Conservation (phyloP, 2,888 invertebrate species). For the Apoda limacodes region DNA sequence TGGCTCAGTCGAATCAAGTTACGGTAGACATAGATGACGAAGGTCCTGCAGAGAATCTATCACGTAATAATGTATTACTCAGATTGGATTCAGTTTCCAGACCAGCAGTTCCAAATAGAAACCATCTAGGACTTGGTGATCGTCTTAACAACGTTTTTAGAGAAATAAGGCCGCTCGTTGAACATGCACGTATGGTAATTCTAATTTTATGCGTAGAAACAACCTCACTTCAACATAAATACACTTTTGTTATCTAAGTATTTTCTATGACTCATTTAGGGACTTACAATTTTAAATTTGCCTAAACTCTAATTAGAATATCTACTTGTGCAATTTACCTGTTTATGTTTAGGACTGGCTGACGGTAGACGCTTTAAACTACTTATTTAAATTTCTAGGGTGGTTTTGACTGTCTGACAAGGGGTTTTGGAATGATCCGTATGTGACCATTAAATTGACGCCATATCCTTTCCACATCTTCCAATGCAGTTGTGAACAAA, state of each 20-base stretch:
- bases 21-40: conserved; percentile 54
- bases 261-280: neutral
- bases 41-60: conserved; percentile 33
- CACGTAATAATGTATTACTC: conserved; percentile 37
- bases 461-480: no score
- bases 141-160: conserved; percentile 63
- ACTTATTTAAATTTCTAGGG: no score
- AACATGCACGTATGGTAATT: conserved; percentile 71
- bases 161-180: conserved; percentile 75
- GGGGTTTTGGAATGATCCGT: no score
- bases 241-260: neutral
- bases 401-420: no score
- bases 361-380: no score
- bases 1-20: conserved; percentile 57
- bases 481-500: no score
- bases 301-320: no score
- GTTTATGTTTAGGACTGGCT: no score
- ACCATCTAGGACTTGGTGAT: conserved; percentile 51
- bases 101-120: conserved; percentile 36
- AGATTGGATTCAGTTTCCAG: conserved; percentile 47
- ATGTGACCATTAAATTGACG: no score
- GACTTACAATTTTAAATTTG: neutral
- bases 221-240: neutral
- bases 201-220: no score
- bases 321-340: no score